A percentile compares a stretch with the other conserved stretches of the same genome.
Conservation (phyloP, 1,140 invertebrate species). For the Scaptomyza hsui region DNA sequence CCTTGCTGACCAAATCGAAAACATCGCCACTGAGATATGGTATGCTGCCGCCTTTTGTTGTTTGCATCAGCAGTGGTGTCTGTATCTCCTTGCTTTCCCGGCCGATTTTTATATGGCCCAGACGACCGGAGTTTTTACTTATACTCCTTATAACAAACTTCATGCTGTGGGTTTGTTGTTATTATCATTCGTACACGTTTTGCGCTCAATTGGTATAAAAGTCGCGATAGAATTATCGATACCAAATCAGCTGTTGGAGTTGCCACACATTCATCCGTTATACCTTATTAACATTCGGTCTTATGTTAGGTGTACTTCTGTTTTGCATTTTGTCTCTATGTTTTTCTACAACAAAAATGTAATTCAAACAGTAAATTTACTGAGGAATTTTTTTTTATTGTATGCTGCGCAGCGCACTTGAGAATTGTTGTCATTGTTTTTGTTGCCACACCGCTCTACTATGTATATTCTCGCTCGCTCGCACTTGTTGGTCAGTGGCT, state of each 20-base stretch:
- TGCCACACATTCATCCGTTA: background rate
- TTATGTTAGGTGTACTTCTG: conserved; percentile 40
- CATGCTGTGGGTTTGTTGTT: conserved; percentile 78
- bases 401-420: conserved; percentile 70
- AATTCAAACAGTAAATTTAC: conserved; percentile 41
- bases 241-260: conserved; percentile 16
- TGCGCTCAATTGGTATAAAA: background rate
- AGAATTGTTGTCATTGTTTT: conserved; percentile 71
- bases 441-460: conserved; percentile 45
- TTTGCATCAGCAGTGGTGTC: conserved; percentile 69
- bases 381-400: conserved; percentile 56
- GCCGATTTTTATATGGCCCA: conserved; percentile 84
- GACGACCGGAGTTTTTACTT: conserved; percentile 84
- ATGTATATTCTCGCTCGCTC: conserved; percentile 44
- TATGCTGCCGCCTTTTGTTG: conserved; percentile 86
- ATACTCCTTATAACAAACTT: conserved; percentile 85
- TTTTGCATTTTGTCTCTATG: conserved; percentile 33
- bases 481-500: conserved; percentile 47
- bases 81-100: conserved; percentile 71
- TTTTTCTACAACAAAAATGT: conserved; percentile 34
- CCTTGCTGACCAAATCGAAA: conserved; percentile 85
- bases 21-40: conserved; percentile 88
- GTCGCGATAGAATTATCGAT: conserved; percentile 22
- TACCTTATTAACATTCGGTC: background rate
- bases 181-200: conserved; percentile 42